Conservation (phyloP, 2,797 vertebrate genomes). For the Varecia variegata region DNA sequence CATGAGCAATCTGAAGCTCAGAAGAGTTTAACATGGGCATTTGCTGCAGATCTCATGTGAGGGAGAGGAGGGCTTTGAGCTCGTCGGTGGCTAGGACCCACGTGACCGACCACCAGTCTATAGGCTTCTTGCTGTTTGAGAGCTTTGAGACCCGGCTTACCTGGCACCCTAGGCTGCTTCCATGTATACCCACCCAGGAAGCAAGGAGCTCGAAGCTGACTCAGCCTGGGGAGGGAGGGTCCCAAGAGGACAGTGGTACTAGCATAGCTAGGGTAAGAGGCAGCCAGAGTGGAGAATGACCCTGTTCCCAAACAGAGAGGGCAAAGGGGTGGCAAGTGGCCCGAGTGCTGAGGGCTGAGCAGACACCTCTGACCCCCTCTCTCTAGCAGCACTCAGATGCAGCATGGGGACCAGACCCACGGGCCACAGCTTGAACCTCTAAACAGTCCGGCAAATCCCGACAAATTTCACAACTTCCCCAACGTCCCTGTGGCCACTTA, state of each 20-base stretch:
- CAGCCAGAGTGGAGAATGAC: neutral
- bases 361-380: neutral
- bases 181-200: neutral
- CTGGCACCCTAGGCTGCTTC: neutral
- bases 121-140: neutral
- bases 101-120: neutral
- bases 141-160: neutral
- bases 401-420: neutral
- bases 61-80: neutral
- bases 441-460: neutral
- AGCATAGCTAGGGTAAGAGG: neutral
- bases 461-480: neutral
- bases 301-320: neutral
- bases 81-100: accelerated
- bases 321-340: neutral
- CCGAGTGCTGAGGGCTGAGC: neutral
- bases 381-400: neutral
- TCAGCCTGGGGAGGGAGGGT: accelerated
- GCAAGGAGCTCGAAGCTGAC: neutral
- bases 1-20: neutral
- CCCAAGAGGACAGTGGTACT: neutral
- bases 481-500: neutral
- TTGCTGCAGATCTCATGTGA: accelerated
- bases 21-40: neutral
- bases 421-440: neutral